Evolutionary conservation across 2,888 invertebrate species (phyloP).

Genomic region (Coleophora deauratella): DNA sequence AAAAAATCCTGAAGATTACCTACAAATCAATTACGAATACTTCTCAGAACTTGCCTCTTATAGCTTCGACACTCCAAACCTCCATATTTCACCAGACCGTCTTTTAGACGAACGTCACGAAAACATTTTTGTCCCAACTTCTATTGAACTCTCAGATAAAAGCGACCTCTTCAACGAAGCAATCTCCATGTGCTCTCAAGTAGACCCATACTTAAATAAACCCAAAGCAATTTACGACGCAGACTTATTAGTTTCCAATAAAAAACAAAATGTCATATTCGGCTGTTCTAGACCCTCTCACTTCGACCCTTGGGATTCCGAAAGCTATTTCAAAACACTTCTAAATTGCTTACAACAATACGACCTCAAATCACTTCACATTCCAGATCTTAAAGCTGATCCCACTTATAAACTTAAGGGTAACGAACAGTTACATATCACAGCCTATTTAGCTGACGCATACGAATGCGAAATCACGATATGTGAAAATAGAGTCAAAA

Average conservation of each 20-base stretch:
- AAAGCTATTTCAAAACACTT: slow-evolving; percentile 28
- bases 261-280: slow-evolving; percentile 20
- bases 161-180: slow-evolving; percentile 22
- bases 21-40: slow-evolving; percentile 15
- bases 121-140: slow-evolving; percentile 22
- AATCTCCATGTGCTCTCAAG: slow-evolving; percentile 19
- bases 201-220: slow-evolving; percentile 18
- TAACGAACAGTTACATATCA: slow-evolving; percentile 22
- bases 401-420: slow-evolving; percentile 16
- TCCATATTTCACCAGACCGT: slow-evolving; percentile 17
- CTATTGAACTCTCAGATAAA: slow-evolving; percentile 17
- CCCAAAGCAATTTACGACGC: slow-evolving; percentile 19
- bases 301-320: slow-evolving; percentile 22
- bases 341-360: slow-evolving; percentile 21
- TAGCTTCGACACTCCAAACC: slow-evolving; percentile 13
- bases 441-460: slow-evolving; percentile 22
- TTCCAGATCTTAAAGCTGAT: slow-evolving; percentile 21
- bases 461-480: slow-evolving; percentile 23
- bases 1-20: slow-evolving; percentile 10
- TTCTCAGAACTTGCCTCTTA: slow-evolving; percentile 5
- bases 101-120: slow-evolving; percentile 23
- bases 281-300: slow-evolving; percentile 17
- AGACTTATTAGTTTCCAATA: slow-evolving; percentile 19
- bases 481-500: slow-evolving; percentile 20
- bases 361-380: slow-evolving; percentile 13